phyloP scores from a whole-genome alignment of 2,797 vertebrate species.

The Geotrypetes seraphini region DNA sequence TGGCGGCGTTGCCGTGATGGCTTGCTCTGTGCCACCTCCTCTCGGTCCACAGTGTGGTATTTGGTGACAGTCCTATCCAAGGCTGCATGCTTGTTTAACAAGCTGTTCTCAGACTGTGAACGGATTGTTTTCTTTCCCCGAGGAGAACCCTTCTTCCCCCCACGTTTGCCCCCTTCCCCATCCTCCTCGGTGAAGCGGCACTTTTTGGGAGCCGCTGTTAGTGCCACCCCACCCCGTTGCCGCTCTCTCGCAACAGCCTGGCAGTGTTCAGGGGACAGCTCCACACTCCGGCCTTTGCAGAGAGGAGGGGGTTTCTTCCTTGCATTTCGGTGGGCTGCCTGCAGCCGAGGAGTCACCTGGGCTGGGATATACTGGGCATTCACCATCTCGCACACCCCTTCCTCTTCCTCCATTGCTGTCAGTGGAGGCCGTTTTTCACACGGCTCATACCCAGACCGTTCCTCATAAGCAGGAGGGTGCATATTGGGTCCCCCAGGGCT shows the following conservation, averaged over 20 bases:
- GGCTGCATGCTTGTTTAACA: constrained; percentile 48
- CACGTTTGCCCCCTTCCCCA: constrained; percentile 14
- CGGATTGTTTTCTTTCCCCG: constrained; percentile 58
- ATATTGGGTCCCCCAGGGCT: no score
- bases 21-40: constrained; percentile 38
- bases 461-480: constrained; percentile 1
- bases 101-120: constrained; percentile 73
- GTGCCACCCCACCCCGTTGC: no score
- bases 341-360: no score
- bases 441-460: no score
- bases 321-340: constrained; percentile 22
- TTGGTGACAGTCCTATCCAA: constrained; percentile 41
- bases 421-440: no score
- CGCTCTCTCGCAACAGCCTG: constrained; percentile 6
- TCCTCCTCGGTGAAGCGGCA: constrained; percentile 57
- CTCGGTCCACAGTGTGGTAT: constrained; percentile 60
- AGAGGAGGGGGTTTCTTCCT: constrained; percentile 27
- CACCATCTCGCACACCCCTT: constrained; percentile 55
- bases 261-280: constrained; percentile 44
- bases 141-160: constrained; percentile 41
- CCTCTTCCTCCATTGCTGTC: no score
- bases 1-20: constrained; percentile 2
- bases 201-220: constrained; percentile 49
- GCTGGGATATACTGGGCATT: constrained; percentile 73
- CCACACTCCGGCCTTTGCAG: constrained; percentile 38